Evolutionary conservation across 37 sponge, comb jelly and placozoan species (phyloP).

Genomic region (Cladorhizidae sp.): DNA sequence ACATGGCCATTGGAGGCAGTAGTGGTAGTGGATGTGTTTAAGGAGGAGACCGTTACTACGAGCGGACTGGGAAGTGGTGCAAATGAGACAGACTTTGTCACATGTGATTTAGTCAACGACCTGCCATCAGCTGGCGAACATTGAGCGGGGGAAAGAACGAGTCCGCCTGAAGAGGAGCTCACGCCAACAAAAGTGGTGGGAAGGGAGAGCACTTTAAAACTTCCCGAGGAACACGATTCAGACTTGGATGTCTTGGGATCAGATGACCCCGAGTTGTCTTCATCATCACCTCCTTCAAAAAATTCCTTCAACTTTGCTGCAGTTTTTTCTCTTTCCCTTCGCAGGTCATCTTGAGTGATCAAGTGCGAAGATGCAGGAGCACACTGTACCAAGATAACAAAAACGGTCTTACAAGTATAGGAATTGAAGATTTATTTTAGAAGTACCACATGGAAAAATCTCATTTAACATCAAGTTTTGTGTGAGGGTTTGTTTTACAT

Average conservation of each 20-base stretch:
- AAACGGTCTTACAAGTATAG: too few relatives aligned
- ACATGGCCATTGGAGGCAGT: not conserved
- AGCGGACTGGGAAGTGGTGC: not conserved
- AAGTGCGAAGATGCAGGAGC: constrained; percentile 15
- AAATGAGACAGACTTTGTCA: not conserved
- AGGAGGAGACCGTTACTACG: not conserved
- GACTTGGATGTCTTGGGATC: not conserved
- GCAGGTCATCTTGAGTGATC: constrained; percentile 35
- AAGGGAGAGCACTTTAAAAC: not conserved
- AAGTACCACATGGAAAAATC: too few relatives aligned
- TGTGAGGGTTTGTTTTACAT: too few relatives aligned
- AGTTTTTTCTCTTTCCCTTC: constrained; percentile 24
- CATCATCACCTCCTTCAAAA: constrained; percentile 5
- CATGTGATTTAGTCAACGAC: not conserved
- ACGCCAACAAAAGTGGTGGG: not conserved
- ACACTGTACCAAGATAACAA: constrained; percentile 8
- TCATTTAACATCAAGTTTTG: too few relatives aligned
- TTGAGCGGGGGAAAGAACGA: not conserved
- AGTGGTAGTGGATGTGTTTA: not conserved
- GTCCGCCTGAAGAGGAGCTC: not conserved
- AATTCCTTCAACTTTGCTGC: constrained; percentile 19
- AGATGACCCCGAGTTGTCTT: not conserved
- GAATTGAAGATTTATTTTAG: too few relatives aligned
- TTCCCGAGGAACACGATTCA: not conserved
- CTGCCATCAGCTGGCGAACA: not conserved